These are phyloP conservation scores for Nysson spinosus DNA, from an alignment of 2,888 invertebrate species.

Conservation along the genomic window DNA sequence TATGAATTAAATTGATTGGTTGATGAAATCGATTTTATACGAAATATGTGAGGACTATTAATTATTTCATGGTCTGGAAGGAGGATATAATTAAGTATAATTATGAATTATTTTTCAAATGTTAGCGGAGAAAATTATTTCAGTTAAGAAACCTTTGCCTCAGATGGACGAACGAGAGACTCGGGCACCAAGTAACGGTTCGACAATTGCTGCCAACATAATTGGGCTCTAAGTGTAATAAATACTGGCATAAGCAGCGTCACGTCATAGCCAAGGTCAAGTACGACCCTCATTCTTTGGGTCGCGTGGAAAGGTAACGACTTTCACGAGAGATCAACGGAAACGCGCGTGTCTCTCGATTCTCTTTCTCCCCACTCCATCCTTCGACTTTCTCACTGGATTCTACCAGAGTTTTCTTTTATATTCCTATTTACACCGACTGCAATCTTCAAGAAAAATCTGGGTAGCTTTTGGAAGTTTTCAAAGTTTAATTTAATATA, in stretches of 20 bases:
- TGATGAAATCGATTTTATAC: no score
- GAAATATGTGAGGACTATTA: no score
- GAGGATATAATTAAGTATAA: no score
- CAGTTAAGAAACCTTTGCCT: no score
- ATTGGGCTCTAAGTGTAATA: conserved; percentile 44
- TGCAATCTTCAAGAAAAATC: background rate
- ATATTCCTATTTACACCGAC: no score
- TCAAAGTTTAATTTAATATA: no score
- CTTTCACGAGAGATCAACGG: conserved; percentile 36
- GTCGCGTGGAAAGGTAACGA: conserved; percentile 45
- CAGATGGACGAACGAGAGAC: conserved; percentile 1
- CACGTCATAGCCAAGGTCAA: conserved; percentile 36
- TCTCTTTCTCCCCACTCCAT: background rate
- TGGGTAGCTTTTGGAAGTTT: no score
- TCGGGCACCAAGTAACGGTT: conserved; percentile 29
- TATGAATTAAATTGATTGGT: no score
- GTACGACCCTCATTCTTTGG: conserved; percentile 12
- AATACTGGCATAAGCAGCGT: conserved; percentile 44
- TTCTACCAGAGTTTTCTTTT: background rate
- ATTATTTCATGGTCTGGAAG: no score
- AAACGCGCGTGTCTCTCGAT: conserved; percentile 39
- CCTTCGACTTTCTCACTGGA: background rate
- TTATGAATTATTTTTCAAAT: no score
- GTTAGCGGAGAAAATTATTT: no score
- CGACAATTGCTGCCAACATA: conserved; percentile 23